These are phyloP conservation scores for Phymanthus crucifer DNA, from an alignment of 92 coral and sea anemone species.

Conservation along the genomic window DNA sequence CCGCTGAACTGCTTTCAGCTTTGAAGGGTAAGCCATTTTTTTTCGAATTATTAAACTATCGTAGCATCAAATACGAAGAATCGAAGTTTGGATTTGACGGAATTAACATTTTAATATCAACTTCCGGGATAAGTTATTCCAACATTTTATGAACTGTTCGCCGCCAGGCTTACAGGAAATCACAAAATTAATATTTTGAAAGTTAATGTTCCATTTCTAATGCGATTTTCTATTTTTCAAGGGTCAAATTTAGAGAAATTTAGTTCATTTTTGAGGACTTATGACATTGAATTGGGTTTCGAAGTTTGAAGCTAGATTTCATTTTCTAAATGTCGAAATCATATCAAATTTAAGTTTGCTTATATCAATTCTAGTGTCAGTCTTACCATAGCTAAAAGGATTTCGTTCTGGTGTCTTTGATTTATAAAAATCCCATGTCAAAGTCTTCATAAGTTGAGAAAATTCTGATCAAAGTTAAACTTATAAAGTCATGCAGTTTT, in stretches of 20 bases:
- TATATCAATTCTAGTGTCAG: not conserved
- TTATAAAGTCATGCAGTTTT: no score
- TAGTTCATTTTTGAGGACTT: no score
- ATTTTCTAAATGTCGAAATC: not conserved
- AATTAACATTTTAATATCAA: not conserved
- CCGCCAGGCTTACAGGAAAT: not conserved
- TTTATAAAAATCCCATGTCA: no score
- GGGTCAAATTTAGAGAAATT: not conserved
- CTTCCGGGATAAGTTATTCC: not conserved
- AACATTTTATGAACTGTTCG: not conserved
- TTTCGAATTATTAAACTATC: not conserved
- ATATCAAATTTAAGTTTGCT: not conserved
- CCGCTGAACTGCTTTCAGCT: slow-evolving; percentile 17
- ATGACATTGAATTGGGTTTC: not conserved
- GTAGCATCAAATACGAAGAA: not conserved
- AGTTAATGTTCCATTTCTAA: not conserved
- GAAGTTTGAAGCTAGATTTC: not conserved
- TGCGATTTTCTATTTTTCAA: not conserved
- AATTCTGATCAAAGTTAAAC: no score
- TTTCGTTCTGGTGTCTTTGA: no score
- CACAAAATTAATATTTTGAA: not conserved
- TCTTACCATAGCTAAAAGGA: no score
- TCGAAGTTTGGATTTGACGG: not conserved
- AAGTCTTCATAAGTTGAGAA: no score
- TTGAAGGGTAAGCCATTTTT: slow-evolving; percentile 5